Evolutionary conservation across 2,888 invertebrate genomes (phyloP), one percentile per base, ranked within the genome.

Genomic region (Hipparchia semele): DNA sequence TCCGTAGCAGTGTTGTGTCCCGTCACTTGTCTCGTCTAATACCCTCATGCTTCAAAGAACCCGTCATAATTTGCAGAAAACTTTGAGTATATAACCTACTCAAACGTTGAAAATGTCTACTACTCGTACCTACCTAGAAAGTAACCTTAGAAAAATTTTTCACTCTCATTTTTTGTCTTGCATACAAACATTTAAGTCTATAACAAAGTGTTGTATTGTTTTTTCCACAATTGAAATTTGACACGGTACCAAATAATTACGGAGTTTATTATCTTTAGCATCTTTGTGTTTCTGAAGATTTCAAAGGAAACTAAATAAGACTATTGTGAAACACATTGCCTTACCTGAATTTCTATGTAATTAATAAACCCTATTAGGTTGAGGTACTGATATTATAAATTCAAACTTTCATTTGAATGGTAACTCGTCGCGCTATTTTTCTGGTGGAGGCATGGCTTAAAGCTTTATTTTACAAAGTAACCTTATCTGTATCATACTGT

Each of bases 1-100:
- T 73, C 61, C 54, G 23, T 72, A 49, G 23, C 69, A 60, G 64
- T 68, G 68, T 64, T 72, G 68, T 76, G 77, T 76, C 69, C 71
- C 61, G 71, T 67, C 33, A 33, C 12, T 64, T 71, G 74, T 69
- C 51, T 70, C 68, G 68, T 66, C 73, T 71, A 67, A 66, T 66
- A 61, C 13, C 13, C 54, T 74, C 53, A 71, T 62, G 76, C 74
- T 76, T 75, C 72, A 68, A 46, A 58, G 46, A 60, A 53, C 71
- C 73, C 71, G 70, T 60, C 69, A 61, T 33, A 9, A 23, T 65
- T 46, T 73, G 71, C 73, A 53, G 39, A 60, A 49, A 23, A 23
- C 23, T 23, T 23, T 23, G 23, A 23, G 23, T 23, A 23, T 23
- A 23, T 23, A 23, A 23, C 23, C 23, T 23, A 23, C 23, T 23